These are phyloP conservation scores for Syngnathoides biaculeatus DNA, from an alignment of 2,113 vertebrate genomes.

Conservation along the genomic window DNA sequence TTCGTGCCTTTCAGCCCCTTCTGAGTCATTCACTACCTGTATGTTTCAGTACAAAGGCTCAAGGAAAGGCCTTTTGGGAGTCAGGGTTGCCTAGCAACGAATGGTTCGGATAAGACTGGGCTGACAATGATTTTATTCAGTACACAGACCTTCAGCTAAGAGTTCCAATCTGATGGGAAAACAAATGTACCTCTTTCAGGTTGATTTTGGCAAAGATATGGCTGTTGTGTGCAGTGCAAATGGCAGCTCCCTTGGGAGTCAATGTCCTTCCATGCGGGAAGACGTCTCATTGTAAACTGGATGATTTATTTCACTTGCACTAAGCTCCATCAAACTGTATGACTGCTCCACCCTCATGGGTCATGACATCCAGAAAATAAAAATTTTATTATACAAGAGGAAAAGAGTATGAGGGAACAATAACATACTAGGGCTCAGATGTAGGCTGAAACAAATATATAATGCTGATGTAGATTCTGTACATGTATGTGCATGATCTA, in stretches of 20 bases:
- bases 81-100: constrained; percentile 75
- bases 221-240: constrained; percentile 33
- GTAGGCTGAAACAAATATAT: too few relatives aligned
- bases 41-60: constrained; percentile 50
- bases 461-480: too few relatives aligned
- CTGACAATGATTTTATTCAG: constrained; percentile 64
- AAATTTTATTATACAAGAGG: neutral
- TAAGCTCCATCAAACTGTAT: neutral
- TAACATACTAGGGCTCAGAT: neutral
- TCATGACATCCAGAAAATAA: neutral
- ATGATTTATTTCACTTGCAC: neutral
- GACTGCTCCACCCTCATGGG: neutral
- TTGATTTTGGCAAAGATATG: constrained; percentile 41
- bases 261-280: constrained; percentile 9
- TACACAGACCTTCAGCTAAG: constrained; percentile 55
- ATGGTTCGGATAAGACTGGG: constrained; percentile 55
- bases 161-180: constrained; percentile 64
- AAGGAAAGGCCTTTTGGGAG: constrained; percentile 66
- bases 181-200: constrained; percentile 53
- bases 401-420: neutral
- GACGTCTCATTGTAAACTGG: constrained; percentile 7
- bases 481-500: neutral
- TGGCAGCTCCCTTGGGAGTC: constrained; percentile 47
- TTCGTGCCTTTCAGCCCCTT: constrained; percentile 39
- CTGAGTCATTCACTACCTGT: constrained; percentile 47